Base-by-base conservation (phyloP, 64 coral and sea anemone genomes). In the Montipora efflorescens region DNA sequence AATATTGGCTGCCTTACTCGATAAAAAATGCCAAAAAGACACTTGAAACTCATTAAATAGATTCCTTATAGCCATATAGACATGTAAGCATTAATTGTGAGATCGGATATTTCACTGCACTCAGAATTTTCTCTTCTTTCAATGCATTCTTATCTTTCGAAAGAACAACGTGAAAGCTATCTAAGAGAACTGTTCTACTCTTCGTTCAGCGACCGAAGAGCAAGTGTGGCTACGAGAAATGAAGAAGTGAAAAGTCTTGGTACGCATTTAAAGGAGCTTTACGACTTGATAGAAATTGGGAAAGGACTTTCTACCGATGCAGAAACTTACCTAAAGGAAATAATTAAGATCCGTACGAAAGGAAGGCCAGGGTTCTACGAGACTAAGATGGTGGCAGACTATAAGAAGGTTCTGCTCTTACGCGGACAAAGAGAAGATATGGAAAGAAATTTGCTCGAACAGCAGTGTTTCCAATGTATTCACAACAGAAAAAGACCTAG, bases 111-210 rank as follows among this genome's bases (percentile, higher is more conserved):
- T 22, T 48, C 2, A 21, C 15, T 4, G 20, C 19, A 19, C 53
- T 57, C 12, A 8, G 3, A 7, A 6, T 18, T 78, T 11, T 7
- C 8, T 9, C 18, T 68, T 3, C 18, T 59, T 25, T 85, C 70
- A 86, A 97, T 97, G 96, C 96, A 97, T 81, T 95, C 89, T 55
- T 97, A 90, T 90, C 48, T 97, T 13, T 80, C 96, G 21, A 97
- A 97, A 53, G 96, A 97, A 82, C 96, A 97, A 51, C 67, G 96
- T 3, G 96, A 97, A 50, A 97, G 96, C 78, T 97, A 97, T 79
- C 90, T 97, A 0, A 93, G 96, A 2, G 96, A 97, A 59, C 69
- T 97, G 16, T 97, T 75, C n/a, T 97, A 97, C 43, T 97, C 96
- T 9, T 97, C 96, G 19, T 97, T 97, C 23, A 97, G 89, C 70